Evolutionary conservation across 2,888 invertebrate species (phyloP), one percentile per base, ranked within the genome.

Genomic region (Rhyacophila evoluta): DNA sequence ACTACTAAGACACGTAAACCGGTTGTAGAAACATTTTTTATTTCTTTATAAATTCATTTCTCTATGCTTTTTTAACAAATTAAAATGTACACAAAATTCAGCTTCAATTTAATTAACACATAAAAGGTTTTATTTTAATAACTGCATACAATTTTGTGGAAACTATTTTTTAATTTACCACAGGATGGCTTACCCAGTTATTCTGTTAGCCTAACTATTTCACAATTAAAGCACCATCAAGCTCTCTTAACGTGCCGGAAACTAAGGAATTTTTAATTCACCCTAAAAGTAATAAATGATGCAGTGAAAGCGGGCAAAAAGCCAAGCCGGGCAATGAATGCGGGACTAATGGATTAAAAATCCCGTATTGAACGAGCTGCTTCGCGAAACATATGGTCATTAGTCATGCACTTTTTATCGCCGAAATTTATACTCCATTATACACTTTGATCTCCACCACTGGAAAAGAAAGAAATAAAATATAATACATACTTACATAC

Each of bases 321-420:
- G 79, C 75, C 75, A 76, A 75, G 37, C 69, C 73, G 38, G 71
- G 41, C 41, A 68, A 75, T 79, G 76, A 79, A 79, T 73, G 75
- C 70, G 33, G 76, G 72, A 68, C 67, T 76, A 76, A 73, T 79
- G 75, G 75, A 79, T 79, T 79, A 76, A 74, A 76, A 75, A 71
- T 12, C 72, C 55, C 74, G 39, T 27, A 71, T 71, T 75, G 71
- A 78, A 39, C 74, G 41, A 15, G 10, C n/a, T 55, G 74, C 74
- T 25, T 71, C 37, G 11, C 15, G 37, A 38, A 27, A 15, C 33
- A 36, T 69, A 67, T 8, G 74, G 72, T 74, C 74, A 74, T 78
- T 78, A 75, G 78, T 78, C 78, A 78, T 71, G 37, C 33, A 55
- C 25, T 55, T 67, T 75, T 72, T 72, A 38, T 70, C 38, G 36